Conservation (phyloP, 2,888 invertebrate genomes). For the Poecilus cupreus region DNA sequence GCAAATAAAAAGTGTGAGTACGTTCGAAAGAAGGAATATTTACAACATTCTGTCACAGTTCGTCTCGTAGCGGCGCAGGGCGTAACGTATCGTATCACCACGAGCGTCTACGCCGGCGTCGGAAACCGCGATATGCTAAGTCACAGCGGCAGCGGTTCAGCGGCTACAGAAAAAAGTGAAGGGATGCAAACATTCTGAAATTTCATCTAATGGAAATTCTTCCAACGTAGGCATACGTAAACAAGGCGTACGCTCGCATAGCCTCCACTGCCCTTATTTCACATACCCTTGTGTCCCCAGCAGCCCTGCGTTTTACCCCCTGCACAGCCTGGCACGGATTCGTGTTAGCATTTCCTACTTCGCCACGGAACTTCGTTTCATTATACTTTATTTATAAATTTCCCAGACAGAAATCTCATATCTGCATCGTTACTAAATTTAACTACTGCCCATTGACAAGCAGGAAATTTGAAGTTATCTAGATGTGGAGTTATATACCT, state of each 20-base stretch:
- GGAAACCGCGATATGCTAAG: conserved; percentile 32
- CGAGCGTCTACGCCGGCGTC: too few species aligned
- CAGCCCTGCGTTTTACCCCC: not conserved
- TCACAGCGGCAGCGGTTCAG: not conserved
- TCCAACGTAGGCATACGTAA: conserved; percentile 56
- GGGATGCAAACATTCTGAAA: conserved; percentile 56
- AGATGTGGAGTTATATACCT: too few species aligned
- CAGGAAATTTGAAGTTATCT: too few species aligned
- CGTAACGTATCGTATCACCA: not conserved
- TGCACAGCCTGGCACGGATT: not conserved
- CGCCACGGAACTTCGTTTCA: not conserved
- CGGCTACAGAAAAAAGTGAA: conserved; percentile 37
- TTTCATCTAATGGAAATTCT: conserved; percentile 60
- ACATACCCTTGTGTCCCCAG: not conserved
- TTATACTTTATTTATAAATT: conserved; percentile 17
- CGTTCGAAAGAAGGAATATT: not conserved
- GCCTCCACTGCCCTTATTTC: conserved; percentile 14
- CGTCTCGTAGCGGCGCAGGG: not conserved
- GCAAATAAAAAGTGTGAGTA: not conserved
- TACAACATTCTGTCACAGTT: not conserved
- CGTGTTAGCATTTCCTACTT: not conserved
- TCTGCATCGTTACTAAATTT: too few species aligned
- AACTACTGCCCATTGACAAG: too few species aligned
- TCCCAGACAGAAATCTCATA: not conserved
- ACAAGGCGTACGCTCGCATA: conserved; percentile 42